These are phyloP conservation scores for Melinaea marsaeus DNA, from an alignment of 2,888 invertebrate genomes.

Conservation along the genomic window DNA sequence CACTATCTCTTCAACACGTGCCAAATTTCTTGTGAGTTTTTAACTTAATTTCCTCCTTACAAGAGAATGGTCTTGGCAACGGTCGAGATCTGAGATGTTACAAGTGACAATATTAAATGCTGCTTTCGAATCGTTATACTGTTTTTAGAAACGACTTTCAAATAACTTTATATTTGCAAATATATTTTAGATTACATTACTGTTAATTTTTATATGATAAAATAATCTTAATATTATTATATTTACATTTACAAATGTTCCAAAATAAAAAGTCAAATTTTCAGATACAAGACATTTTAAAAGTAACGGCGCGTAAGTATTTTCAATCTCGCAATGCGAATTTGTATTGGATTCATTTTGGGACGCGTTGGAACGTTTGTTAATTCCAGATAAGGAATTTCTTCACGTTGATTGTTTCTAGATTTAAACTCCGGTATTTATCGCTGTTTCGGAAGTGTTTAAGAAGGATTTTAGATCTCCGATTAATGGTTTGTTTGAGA, in stretches of 20 bases:
- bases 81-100: slow-evolving; percentile 15
- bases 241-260: background rate
- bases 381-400: slow-evolving; percentile 8
- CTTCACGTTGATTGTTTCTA: slow-evolving; percentile 48
- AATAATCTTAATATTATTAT: background rate
- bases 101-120: slow-evolving; percentile 13
- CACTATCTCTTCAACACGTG: slow-evolving; percentile 32
- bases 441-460: slow-evolving; percentile 25
- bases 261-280: no score
- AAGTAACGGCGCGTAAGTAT: slow-evolving; percentile 20
- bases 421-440: slow-evolving; percentile 43
- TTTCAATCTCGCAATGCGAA: background rate
- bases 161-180: no score
- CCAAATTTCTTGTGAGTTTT: slow-evolving; percentile 37
- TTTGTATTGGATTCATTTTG: slow-evolving; percentile 8
- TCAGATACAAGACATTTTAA: slow-evolving; percentile 15
- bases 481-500: no score
- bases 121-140: background rate
- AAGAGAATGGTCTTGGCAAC: slow-evolving; percentile 26
- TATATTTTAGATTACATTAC: no score
- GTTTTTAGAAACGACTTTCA: no score
- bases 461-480: background rate
- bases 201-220: no score
- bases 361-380: background rate
- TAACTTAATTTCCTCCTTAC: slow-evolving; percentile 33